Base-by-base conservation (phyloP, 2,888 invertebrate species). In the Papilio gigon region DNA sequence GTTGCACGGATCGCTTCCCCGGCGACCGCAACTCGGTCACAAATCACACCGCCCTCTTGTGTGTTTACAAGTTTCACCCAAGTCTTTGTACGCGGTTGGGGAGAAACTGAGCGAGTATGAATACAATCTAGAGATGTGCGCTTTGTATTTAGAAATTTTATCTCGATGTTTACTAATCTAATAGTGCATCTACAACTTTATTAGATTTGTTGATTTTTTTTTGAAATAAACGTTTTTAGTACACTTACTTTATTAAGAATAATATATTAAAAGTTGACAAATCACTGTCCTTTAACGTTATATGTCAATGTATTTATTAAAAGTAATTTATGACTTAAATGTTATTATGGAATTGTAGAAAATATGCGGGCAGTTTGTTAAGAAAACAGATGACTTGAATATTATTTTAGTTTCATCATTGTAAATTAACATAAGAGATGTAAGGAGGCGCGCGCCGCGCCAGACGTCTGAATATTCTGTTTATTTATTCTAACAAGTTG, bases 1-100 rank as follows among this genome's bases (percentile, higher is more conserved):
- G 86, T 86, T 81, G 77, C 82, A 76, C 70, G 77, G 80, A 84
- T 83, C 80, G 80, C 84, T 84, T 85, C 84, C 85, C 84, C 84
- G 83, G 82, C 80, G 81, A 87, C 87, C 87, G 75, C 87, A 85
- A 72, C 67, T 75, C 77, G 79, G 80, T 80, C 81, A 81, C 80
- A 81, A 84, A 82, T 83, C 80, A 78, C 78, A 80, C 77, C 79
- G 63, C 47, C 65, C 63, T 71, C 65, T 70, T 62, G 67, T 65
- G 60, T 70, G 65, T 65, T 63, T 44, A 56, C 35, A 33, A 62
- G 53, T 68, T 68, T 63, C 63, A 42, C 67, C 58, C 63, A 68
- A 69, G 64, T 65, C 67, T 68, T 68, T 69, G 60, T 37, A 59
- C 69, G 59, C 40, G 47, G 42, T 44, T 44, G 20, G 6, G 42